A percentile compares a stretch with the other conserved stretches of the same genome.
phyloP scores from a whole-genome alignment of 2,113 vertebrate species.

The Micromys minutus region DNA sequence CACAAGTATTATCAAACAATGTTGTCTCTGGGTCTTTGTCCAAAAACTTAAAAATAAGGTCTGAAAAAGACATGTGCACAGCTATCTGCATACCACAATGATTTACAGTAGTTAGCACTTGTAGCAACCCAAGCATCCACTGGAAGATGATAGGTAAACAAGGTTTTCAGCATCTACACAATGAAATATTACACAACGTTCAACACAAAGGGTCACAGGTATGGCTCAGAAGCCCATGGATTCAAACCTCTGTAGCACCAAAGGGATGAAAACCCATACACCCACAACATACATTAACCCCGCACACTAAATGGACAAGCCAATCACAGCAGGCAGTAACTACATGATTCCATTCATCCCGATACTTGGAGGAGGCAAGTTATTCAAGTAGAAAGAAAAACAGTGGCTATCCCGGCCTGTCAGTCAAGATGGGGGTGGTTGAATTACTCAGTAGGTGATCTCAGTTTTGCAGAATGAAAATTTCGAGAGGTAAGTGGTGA shows the following conservation, averaged over 20 bases:
- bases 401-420: too few species aligned
- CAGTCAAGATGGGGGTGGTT: rapidly evolving
- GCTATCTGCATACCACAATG: not conserved
- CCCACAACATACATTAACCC: not conserved
- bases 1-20: not conserved
- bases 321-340: not conserved
- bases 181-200: not conserved
- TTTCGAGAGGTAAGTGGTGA: not conserved
- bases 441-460: not conserved
- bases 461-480: not conserved
- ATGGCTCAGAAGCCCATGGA: not conserved
- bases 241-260: not conserved
- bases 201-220: not conserved
- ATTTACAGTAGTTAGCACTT: not conserved
- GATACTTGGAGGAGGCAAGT: not conserved
- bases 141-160: not conserved
- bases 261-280: not conserved
- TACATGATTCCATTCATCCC: not conserved
- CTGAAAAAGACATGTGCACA: not conserved
- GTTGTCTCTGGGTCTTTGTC: not conserved
- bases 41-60: not conserved
- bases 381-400: too few species aligned
- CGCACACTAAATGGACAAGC: not conserved
- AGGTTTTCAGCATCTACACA: not conserved
- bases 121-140: not conserved